Evolutionary conservation across 2,113 vertebrate genomes (phyloP), one percentile per base, ranked within the genome.

Genomic region (Rousettus leschenaultii): DNA sequence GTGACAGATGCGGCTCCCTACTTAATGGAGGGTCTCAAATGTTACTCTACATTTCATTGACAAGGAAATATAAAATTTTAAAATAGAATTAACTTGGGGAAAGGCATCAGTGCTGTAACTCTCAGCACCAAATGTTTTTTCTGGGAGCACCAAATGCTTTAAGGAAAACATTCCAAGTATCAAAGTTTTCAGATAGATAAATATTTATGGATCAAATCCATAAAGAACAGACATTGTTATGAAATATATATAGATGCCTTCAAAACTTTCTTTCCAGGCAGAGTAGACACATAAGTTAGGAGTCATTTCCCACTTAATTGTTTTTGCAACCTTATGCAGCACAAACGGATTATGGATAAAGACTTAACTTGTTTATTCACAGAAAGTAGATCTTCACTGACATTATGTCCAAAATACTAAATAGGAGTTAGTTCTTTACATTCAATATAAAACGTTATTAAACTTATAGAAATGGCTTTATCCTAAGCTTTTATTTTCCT

Each of bases 171-270:
- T 70, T 95, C 96, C 77, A 51, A 1, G 0, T 98, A 97, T 97
- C 73, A 43, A 4, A 1, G 95, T 95, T 97, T 98, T 97, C 94
- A 97, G 97, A 98, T 98, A 98, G 97, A 98, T 96, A 97, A 98
- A 79, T 97, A 97, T 95, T 89, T 91, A 91, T 77, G 94, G 96
- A 97, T 74, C 96, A 77, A 95, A 97, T 95, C 91, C 86, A 97
- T 94, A 97, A 97, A 98, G 97, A 95, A 97, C 94, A 97, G 91
- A 97, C 95, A 97, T 95, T 91, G 66, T 97, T 78, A 94, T 87
- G 95, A 97, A 96, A 80, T 97, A 98, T 98, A 93, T 97, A 79
- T 68, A 11, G 97, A 97, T 71, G 97, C 87, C 95, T 97, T 96
- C 86, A 86, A 96, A 95, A 93, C 82, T 92, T 63, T 97, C 88